Evolutionary conservation across 2,113 vertebrate genomes (phyloP).

Genomic region (Nycticryphes semicollaris): DNA sequence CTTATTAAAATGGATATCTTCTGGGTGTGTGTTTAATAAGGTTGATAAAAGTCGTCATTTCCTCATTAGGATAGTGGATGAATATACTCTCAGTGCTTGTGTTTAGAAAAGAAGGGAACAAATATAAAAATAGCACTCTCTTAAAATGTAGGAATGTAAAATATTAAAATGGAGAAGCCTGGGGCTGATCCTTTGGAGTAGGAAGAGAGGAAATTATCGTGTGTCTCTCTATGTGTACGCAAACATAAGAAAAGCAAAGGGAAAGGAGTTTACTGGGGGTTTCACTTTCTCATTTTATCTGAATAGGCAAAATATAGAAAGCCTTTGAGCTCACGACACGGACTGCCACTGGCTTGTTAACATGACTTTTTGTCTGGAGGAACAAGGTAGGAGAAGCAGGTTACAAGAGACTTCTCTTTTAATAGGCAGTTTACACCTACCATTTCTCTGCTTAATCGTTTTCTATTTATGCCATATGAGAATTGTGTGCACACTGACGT

Average conservation of each 20-base stretch:
- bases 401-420: conserved; percentile 34
- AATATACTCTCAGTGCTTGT: conserved; percentile 63
- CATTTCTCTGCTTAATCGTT: not conserved
- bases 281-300: conserved; percentile 57
- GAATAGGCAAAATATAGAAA: conserved; percentile 63
- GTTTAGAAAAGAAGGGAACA: conserved; percentile 69
- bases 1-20: conserved; percentile 85
- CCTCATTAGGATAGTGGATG: conserved; percentile 78
- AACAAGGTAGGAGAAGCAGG: conserved; percentile 25
- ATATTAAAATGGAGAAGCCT: conserved; percentile 59
- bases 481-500: not conserved
- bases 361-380: conserved; percentile 30
- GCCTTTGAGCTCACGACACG: conserved; percentile 35
- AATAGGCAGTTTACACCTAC: conserved; percentile 13
- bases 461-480: conserved; percentile 34
- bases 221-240: not conserved
- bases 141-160: conserved; percentile 70
- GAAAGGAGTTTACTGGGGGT: conserved; percentile 13
- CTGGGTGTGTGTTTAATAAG: conserved; percentile 83
- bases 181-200: conserved; percentile 19
- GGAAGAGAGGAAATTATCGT: not conserved
- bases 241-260: conserved; percentile 10
- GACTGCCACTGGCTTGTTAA: conserved; percentile 40
- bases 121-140: conserved; percentile 73
- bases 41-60: conserved; percentile 83